A percentile compares a stretch with the other conserved stretches of the same genome.
Evolutionary conservation across 1,140 invertebrate genomes (phyloP).

Genomic region (Drosophila varians): DNA sequence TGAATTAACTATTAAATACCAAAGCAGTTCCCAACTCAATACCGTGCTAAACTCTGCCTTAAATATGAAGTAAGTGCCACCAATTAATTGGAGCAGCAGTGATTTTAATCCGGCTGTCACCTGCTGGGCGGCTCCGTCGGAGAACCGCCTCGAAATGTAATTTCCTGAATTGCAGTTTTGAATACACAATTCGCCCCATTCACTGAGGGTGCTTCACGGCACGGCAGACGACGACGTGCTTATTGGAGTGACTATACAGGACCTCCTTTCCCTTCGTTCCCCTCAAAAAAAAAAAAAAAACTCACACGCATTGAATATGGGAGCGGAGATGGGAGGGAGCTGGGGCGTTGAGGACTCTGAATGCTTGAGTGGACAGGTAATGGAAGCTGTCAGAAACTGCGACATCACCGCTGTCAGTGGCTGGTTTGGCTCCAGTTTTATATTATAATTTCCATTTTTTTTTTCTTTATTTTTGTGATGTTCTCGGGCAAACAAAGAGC

Average conservation of each 20-base stretch:
- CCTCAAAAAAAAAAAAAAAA: not conserved
- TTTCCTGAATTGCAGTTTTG: constrained; percentile 64
- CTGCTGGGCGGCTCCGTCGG: constrained; percentile 4
- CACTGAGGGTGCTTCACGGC: constrained; percentile 29
- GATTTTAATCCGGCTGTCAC: constrained; percentile 58
- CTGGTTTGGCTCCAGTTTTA: constrained; percentile 17
- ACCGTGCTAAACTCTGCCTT: constrained; percentile 12
- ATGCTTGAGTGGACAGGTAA: constrained; percentile 51
- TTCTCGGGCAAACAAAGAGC: constrained; percentile 21
- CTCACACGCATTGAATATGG: not conserved
- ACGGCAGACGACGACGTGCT: constrained; percentile 34
- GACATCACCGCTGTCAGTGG: constrained; percentile 50
- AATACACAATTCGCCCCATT: constrained; percentile 58
- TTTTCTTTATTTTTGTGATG: not conserved
- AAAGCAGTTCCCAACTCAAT: constrained; percentile 2
- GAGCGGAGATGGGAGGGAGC: not conserved
- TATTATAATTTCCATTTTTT: not conserved
- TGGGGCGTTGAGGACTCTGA: constrained; percentile 21
- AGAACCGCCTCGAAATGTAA: constrained; percentile 47
- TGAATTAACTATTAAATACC: not conserved
- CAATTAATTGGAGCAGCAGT: constrained; percentile 45
- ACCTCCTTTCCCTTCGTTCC: constrained; percentile 5
- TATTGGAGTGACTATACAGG: constrained; percentile 29
- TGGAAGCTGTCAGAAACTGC: constrained; percentile 54
- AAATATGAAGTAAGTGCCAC: constrained; percentile 28